Evolutionary conservation across 2,113 vertebrate species (phyloP).

Genomic region (Periophthalmus modestus): DNA sequence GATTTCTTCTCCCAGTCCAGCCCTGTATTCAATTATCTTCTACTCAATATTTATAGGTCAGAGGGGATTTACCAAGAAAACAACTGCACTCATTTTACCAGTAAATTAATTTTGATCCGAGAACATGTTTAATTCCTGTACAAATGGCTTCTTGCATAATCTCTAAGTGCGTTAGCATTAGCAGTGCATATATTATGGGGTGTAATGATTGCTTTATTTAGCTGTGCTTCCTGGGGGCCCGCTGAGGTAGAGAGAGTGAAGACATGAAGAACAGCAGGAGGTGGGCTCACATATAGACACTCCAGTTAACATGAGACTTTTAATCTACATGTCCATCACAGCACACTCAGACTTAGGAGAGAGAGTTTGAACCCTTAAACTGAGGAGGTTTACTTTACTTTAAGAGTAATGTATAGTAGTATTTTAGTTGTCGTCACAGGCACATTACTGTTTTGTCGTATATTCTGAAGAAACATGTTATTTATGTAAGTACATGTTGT

Average conservation of each 20-base stretch:
- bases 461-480: too few species aligned
- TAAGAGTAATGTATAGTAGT: too few species aligned
- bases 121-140: slow-evolving; percentile 32
- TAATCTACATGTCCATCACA: slow-evolving; percentile 37
- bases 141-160: slow-evolving; percentile 33
- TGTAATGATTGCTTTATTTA: slow-evolving; percentile 40
- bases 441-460: too few species aligned
- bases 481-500: too few species aligned
- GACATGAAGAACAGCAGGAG: slow-evolving; percentile 4
- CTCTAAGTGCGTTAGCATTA: slow-evolving; percentile 28
- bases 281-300: slow-evolving; percentile 25
- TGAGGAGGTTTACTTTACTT: too few species aligned
- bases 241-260: slow-evolving; percentile 30
- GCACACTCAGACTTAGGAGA: background rate
- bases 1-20: background rate
- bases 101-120: slow-evolving; percentile 50
- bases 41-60: slow-evolving; percentile 33
- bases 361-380: too few species aligned
- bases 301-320: slow-evolving; percentile 5
- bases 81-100: slow-evolving; percentile 29
- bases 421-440: too few species aligned
- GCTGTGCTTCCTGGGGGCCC: background rate
- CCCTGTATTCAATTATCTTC: background rate
- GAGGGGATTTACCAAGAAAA: slow-evolving; percentile 21
- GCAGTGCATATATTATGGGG: slow-evolving; percentile 26